These are phyloP conservation scores for Caenorhabditis macrosperma DNA, from an alignment of 2,888 invertebrate genomes.

Conservation along the genomic window DNA sequence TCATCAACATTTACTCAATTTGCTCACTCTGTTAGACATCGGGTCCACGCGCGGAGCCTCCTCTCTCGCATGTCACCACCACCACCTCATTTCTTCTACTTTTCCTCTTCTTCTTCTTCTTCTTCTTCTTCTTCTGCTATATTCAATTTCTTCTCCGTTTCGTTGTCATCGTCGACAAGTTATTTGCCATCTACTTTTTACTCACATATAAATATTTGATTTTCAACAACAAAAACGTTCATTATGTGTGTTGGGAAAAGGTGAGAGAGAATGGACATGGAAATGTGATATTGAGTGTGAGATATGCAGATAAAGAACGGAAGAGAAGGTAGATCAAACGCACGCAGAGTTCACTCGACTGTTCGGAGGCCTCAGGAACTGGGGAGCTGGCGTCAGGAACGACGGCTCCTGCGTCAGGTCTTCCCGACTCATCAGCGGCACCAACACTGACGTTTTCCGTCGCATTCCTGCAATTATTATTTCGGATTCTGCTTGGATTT, in stretches of 20 bases:
- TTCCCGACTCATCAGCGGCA: constrained; percentile 74
- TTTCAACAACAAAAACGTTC: background rate
- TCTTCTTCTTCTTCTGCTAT: background rate
- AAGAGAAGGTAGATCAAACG: background rate
- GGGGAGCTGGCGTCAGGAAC: constrained; percentile 38
- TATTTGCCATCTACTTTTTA: no score
- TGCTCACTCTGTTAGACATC: background rate
- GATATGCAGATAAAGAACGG: background rate
- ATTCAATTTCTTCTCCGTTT: background rate
- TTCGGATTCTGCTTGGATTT: no score
- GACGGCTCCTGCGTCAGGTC: constrained; percentile 61
- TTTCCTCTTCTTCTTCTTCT: background rate
- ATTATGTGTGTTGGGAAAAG: background rate
- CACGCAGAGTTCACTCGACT: constrained; percentile 48
- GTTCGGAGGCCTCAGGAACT: constrained; percentile 66
- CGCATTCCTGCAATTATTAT: constrained; percentile 23
- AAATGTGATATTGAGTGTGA: background rate
- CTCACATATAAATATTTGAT: no score
- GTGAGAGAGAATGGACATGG: no score
- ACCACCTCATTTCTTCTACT: constrained; percentile 1
- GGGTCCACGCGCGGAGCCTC: constrained; percentile 1
- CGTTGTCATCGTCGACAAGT: background rate
- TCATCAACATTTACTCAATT: background rate
- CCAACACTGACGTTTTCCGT: constrained; percentile 75
- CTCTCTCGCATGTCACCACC: background rate